phyloP scores from a whole-genome alignment of 1,140 invertebrate species.

The Danaus plexippus region DNA sequence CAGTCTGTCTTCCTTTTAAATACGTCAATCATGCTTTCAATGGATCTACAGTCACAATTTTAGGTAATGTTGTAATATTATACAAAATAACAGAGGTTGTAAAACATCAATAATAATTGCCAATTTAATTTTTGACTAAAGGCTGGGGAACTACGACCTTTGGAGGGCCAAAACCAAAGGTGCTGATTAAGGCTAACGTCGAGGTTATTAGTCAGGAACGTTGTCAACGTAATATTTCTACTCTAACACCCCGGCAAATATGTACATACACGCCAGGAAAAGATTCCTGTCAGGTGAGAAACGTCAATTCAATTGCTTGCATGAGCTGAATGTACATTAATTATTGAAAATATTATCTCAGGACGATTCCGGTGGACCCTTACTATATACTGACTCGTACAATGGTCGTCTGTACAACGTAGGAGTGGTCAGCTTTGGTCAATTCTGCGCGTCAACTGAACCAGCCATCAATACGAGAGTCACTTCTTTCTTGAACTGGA shows the following conservation, averaged over 20 bases:
- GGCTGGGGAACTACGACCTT: conserved; percentile 77
- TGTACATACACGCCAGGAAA: conserved; percentile 77
- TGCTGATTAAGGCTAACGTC: conserved; percentile 74
- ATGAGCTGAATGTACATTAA: too few species aligned
- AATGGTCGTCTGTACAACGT: conserved; percentile 58
- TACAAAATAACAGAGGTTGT: conserved; percentile 4
- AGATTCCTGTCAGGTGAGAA: conserved; percentile 76
- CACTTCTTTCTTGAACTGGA: conserved; percentile 71
- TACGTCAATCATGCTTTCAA: conserved; percentile 61
- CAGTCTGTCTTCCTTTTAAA: conserved; percentile 78
- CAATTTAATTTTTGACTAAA: conserved; percentile 26
- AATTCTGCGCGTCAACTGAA: conserved; percentile 56
- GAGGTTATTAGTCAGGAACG: conserved; percentile 69
- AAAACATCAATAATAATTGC: too few species aligned
- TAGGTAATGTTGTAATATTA: conserved; percentile 59
- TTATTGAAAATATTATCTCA: conserved; percentile 28
- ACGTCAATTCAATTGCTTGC: background rate
- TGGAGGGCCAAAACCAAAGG: conserved; percentile 71
- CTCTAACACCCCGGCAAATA: conserved; percentile 72
- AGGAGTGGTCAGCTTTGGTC: conserved; percentile 74
- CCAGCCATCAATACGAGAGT: conserved; percentile 73
- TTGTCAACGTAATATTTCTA: conserved; percentile 55
- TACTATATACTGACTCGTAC: conserved; percentile 72
- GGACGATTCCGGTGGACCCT: conserved; percentile 80
- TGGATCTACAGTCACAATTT: conserved; percentile 61